phyloP scores from a whole-genome alignment of 2,888 invertebrate species.

The Xanthia togata region DNA sequence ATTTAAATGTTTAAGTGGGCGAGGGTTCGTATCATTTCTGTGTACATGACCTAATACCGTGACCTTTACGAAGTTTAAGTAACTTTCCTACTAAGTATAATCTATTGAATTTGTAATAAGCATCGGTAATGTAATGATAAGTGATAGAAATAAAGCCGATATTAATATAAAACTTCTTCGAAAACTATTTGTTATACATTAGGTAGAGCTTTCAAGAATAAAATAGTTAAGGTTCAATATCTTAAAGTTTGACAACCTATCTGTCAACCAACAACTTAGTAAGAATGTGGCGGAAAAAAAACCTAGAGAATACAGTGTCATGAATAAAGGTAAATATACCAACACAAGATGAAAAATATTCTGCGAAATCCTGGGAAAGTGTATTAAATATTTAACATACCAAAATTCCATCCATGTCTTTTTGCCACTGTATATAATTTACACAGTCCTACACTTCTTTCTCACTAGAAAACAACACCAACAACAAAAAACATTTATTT shows the following conservation, averaged over 20 bases:
- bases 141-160: background rate
- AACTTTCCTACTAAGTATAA: constrained; percentile 1
- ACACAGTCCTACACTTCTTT: background rate
- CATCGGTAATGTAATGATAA: background rate
- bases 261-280: background rate
- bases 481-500: background rate
- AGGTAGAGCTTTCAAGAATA: background rate
- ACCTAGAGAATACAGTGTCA: background rate
- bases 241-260: background rate
- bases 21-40: constrained; percentile 14
- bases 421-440: constrained; percentile 20
- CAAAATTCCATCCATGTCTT: background rate
- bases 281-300: background rate
- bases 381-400: constrained; percentile 17
- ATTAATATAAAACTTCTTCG: background rate
- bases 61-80: constrained; percentile 9
- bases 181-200: background rate
- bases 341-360: background rate
- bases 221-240: background rate
- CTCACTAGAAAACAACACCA: background rate
- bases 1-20: constrained; percentile 34
- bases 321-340: background rate
- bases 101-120: constrained; percentile 22
- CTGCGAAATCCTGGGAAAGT: background rate
- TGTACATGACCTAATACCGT: constrained; percentile 34